Evolutionary conservation across 2,888 invertebrate species (phyloP), one percentile per base, ranked within the genome.

Genomic region (Hirudinaria manillensis): DNA sequence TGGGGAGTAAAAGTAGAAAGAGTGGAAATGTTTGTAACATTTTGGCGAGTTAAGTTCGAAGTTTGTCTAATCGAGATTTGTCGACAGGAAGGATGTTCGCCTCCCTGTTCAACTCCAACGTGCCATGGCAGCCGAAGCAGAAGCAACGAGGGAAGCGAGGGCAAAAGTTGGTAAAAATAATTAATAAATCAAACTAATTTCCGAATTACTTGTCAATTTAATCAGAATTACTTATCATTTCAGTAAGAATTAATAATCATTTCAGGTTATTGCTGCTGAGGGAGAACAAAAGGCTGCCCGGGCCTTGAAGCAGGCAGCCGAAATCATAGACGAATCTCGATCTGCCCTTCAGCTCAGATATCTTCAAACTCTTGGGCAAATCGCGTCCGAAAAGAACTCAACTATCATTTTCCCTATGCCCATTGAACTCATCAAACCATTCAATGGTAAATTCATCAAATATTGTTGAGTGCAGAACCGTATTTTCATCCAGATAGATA

Each of bases 261-360:
- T 32, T 4, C 34, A 95, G 88, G 93, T 94, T 0, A 94, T 95
- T 80, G 94, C 94, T 0, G 95, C 95, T 13, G 94, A 95, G 84
- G 96, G 96, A 45, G 96, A 96, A 84, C 94, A 94, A 83, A 94
- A 94, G 83, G 95, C 96, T 4, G 93, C 94, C 32, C 87, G 93
- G 38, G 94, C 96, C 0, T 87, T 96, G 36, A 90, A 94, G 72
- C 95, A 96, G 51, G 96, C 96, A 32, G 94, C 95, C 7, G 94
- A 95, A 84, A 92, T 96, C 72, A 95, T 96, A 82, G 92, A 93
- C 0, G 93, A 94, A 83, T 93, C 93, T 74, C 94, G 94, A 13
- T 93, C 94, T 10, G 96, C 96, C 21, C 87, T 96, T 55, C 94
- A 96, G 84, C 89, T 96, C 27, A 90, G 95, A 77, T 96, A 73